A percentile compares a stretch with the other conserved stretches of the same genome.
These are phyloP conservation scores for Sarcophaga subvicina DNA, from an alignment of 2,888 invertebrate genomes.

Conservation along the genomic window DNA sequence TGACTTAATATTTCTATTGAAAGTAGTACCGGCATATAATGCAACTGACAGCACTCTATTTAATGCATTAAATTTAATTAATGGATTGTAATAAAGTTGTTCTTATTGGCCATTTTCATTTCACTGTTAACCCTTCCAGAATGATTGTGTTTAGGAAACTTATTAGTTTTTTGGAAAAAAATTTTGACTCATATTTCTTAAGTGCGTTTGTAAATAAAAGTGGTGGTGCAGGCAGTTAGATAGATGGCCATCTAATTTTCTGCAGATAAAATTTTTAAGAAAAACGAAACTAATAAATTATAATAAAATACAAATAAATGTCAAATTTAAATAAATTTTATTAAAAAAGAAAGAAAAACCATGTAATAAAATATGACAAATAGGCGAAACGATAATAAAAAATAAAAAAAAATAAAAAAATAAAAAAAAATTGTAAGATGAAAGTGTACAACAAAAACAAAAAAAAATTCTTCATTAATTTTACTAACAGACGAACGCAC, in stretches of 20 bases:
- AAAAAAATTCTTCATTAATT: neutral
- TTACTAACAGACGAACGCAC: neutral
- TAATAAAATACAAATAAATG: conserved; percentile 67
- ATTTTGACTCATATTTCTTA: conserved; percentile 8
- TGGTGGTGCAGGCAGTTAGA: neutral
- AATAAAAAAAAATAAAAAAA: too few relatives aligned
- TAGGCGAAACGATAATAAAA: conserved; percentile 29
- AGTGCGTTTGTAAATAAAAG: neutral
- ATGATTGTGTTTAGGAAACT: neutral
- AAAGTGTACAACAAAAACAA: neutral
- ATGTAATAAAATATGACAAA: conserved; percentile 64
- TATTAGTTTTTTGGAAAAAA: conserved; percentile 18
- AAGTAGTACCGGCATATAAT: too few relatives aligned
- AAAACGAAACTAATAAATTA: conserved; percentile 61
- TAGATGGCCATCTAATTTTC: neutral
- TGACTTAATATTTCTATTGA: too few relatives aligned
- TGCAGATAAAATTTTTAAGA: conserved; percentile 29
- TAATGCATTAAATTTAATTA: neutral
- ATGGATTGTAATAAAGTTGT: conserved; percentile 23
- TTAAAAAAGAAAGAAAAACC: conserved; percentile 18
- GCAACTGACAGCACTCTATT: neutral
- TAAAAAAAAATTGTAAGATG: conserved; percentile 13
- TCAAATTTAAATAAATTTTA: conserved; percentile 58
- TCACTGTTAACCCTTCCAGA: conserved; percentile 11
- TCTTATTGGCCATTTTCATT: conserved; percentile 3